Base-by-base conservation (phyloP, 2,888 invertebrate genomes). In the Panzeria rudis region DNA sequence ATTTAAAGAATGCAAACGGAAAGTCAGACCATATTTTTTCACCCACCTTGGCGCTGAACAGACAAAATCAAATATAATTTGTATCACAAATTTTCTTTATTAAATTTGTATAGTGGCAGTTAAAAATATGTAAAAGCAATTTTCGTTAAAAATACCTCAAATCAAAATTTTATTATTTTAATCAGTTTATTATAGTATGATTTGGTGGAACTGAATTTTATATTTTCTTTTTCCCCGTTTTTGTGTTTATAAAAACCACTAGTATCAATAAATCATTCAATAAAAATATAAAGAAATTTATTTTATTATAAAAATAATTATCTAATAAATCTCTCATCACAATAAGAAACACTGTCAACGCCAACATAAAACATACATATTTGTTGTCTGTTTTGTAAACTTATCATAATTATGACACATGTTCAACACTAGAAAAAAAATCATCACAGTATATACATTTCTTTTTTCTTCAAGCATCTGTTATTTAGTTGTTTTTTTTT, bases 381-480 rank as follows among this genome's bases (percentile, higher is more conserved):
- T 35, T 59, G 50, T 69, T 56, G n/a, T 62, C 38, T 69, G 20
- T 69, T 71, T 62, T 52, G 17, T 50, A 78, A 82, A 85, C 78
- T 79, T 82, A 82, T 85, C 85, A 85, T 85, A 82, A 85, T 85
- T 85, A 82, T 85, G 85, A 85, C 85, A 85, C 85, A 85, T 85
- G 82, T 76, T 85, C 64, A 75, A 71, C 71, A 41, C 56, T 54
- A 54, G 23, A 25, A 15, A 41, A 59, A 41, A 69, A 13, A 72
- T 25, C 25, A 69, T n/a, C 15, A 52, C 15, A 25, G 54, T 23
- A 77, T 38, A 62, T 69, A 83, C 9, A 44, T 23, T 32, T 72
- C 15, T 52, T 47, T 13, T 80, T n/a, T 44, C 32, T 13, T 17
- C 1, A 20, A 52, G 54, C 66, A 44, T 68, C 59, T 77, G 68